phyloP scores from a whole-genome alignment of 2,888 invertebrate species.

The Sicus ferrugineus region DNA sequence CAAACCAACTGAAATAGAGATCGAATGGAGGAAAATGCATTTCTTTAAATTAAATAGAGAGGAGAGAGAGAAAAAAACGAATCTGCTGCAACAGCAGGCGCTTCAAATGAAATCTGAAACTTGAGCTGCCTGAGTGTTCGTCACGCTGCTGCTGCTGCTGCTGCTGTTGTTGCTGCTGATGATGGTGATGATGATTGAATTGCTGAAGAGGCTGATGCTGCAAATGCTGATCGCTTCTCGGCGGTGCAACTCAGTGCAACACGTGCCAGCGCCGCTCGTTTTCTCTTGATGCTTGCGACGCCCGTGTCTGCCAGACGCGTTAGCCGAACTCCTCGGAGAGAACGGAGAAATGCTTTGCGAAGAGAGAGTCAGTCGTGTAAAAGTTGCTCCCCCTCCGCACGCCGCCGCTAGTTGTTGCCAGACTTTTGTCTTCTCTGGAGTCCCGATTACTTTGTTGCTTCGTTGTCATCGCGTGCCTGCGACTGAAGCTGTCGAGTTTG shows the following conservation, averaged over 20 bases:
- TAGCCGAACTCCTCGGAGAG: too few relatives aligned
- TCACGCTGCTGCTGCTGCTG: not conserved
- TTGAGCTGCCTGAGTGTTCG: not conserved
- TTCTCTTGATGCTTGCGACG: too few relatives aligned
- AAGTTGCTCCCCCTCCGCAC: not conserved
- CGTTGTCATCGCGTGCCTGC: not conserved
- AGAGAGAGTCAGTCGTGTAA: not conserved
- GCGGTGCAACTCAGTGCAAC: not conserved
- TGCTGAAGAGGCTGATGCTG: not conserved
- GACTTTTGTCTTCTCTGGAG: not conserved
- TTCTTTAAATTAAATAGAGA: not conserved
- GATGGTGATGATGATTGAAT: not conserved
- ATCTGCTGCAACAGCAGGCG: not conserved
- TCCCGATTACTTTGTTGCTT: not conserved
- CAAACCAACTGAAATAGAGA: too few relatives aligned
- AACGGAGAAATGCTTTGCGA: not conserved
- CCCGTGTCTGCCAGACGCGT: too few relatives aligned
- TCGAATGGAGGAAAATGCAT: too few relatives aligned
- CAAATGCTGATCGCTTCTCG: not conserved
- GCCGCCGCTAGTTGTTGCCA: not conserved
- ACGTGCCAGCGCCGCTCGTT: not conserved
- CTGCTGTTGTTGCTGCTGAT: not conserved
- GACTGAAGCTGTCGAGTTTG: not conserved
- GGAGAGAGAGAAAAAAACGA: not conserved
- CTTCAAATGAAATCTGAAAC: not conserved